Percentiles rank a stretch among this genome's conserved stretches.
These are phyloP conservation scores for Linepithema humile DNA, from an alignment of 1,140 invertebrate species.

Conservation along the genomic window DNA sequence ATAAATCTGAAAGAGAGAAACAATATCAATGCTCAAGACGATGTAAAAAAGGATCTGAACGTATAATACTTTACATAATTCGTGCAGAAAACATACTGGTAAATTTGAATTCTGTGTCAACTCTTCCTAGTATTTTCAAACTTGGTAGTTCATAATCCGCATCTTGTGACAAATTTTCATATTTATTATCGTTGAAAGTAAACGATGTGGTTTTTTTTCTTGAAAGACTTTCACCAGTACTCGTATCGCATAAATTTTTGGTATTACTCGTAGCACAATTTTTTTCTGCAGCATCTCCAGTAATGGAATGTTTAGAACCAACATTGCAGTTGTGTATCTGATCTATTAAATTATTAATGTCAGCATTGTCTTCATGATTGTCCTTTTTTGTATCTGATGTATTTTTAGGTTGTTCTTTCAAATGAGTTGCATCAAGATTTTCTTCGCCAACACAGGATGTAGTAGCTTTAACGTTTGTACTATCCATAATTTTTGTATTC, in stretches of 20 bases:
- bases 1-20: conserved; percentile 87
- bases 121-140: conserved; percentile 87
- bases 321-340: conserved; percentile 29
- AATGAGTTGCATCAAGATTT: background rate
- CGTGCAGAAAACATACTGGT: conserved; percentile 86
- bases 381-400: background rate
- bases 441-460: background rate
- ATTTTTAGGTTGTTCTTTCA: background rate
- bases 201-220: conserved; percentile 52
- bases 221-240: background rate
- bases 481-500: conserved; percentile 6
- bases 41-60: conserved; percentile 33
- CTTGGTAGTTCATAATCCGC: conserved; percentile 73
- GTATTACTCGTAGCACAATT: background rate
- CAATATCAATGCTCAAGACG: background rate
- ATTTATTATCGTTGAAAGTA: conserved; percentile 69
- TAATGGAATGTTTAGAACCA: background rate
- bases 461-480: background rate
- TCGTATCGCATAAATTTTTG: conserved; percentile 12
- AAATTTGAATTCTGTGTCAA: conserved; percentile 90
- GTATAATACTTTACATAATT: conserved; percentile 12
- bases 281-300: background rate
- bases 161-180: conserved; percentile 74
- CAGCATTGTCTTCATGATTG: conserved; percentile 27
- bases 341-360: conserved; percentile 21